These are phyloP conservation scores for Furnarius figulus DNA, from an alignment of 2,113 vertebrate species.

Conservation along the genomic window DNA sequence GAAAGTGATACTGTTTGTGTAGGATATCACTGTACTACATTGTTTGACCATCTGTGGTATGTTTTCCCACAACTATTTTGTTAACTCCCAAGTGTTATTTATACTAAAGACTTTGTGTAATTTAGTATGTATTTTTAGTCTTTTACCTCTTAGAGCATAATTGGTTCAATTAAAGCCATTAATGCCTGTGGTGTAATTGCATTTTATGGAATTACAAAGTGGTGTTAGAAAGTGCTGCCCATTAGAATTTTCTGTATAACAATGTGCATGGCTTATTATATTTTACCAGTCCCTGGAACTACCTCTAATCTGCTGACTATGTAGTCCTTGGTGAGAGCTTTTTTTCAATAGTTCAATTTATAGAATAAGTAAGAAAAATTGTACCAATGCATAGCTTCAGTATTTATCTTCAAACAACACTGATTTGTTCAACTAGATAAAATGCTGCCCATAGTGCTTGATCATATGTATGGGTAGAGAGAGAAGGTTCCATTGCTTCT, in stretches of 20 bases:
- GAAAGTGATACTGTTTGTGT: background rate
- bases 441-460: background rate
- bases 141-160: slow-evolving; percentile 31
- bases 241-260: background rate
- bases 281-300: slow-evolving; percentile 1
- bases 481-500: background rate
- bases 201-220: slow-evolving; percentile 31
- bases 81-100: slow-evolving; percentile 27
- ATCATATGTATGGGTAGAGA: too few relatives aligned
- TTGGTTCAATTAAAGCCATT: slow-evolving; percentile 49
- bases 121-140: slow-evolving; percentile 35
- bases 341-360: background rate
- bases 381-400: background rate
- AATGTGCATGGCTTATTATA: background rate
- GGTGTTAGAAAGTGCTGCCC: background rate
- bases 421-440: background rate
- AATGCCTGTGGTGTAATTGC: slow-evolving; percentile 47
- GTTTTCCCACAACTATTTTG: slow-evolving; percentile 32
- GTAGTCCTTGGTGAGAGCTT: background rate
- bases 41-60: slow-evolving; percentile 18
- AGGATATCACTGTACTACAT: background rate
- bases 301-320: background rate
- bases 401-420: background rate
- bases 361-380: background rate
- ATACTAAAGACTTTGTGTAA: slow-evolving; percentile 1